A percentile compares a stretch with the other conserved stretches of the same genome.
Conservation (phyloP, 2,113 vertebrate genomes). For the Channa argus region DNA sequence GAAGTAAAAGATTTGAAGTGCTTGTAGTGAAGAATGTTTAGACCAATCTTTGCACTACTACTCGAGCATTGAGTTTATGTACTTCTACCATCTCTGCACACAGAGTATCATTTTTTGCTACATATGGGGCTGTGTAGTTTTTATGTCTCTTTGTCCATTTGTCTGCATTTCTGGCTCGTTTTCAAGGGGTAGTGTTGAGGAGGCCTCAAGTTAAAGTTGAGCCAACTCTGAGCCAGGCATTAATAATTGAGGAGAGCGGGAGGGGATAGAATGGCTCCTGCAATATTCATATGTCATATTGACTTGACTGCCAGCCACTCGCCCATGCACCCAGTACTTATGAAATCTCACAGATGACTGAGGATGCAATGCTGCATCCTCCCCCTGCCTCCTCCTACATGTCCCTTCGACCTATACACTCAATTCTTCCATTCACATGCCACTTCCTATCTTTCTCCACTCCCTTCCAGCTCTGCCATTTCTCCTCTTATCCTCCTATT, state of each 20-base stretch:
- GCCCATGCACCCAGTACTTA: constrained; percentile 64
- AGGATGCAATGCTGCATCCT: constrained; percentile 58
- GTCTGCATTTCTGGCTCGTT: constrained; percentile 44
- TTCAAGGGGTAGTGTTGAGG: constrained; percentile 44
- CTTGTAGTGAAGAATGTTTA: no score
- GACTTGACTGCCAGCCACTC: constrained; percentile 83
- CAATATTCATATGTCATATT: constrained; percentile 87
- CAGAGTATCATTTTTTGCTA: no score
- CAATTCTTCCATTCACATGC: constrained; percentile 43
- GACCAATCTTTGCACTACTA: no score
- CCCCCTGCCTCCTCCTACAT: constrained; percentile 29
- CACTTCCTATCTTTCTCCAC: constrained; percentile 32
- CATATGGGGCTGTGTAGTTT: neutral
- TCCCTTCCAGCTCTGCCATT: constrained; percentile 15
- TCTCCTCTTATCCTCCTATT: constrained; percentile 34
- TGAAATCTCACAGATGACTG: constrained; percentile 73
- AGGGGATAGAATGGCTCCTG: constrained; percentile 82
- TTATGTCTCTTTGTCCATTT: constrained; percentile 34
- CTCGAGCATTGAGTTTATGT: no score
- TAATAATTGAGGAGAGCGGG: constrained; percentile 82
- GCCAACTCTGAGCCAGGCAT: constrained; percentile 76
- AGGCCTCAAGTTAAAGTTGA: constrained; percentile 70
- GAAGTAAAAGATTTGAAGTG: no score
- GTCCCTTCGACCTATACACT: constrained; percentile 29
- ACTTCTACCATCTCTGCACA: no score